phyloP scores from a whole-genome alignment of 2,797 vertebrate genomes.

The Liparis tanakae region DNA sequence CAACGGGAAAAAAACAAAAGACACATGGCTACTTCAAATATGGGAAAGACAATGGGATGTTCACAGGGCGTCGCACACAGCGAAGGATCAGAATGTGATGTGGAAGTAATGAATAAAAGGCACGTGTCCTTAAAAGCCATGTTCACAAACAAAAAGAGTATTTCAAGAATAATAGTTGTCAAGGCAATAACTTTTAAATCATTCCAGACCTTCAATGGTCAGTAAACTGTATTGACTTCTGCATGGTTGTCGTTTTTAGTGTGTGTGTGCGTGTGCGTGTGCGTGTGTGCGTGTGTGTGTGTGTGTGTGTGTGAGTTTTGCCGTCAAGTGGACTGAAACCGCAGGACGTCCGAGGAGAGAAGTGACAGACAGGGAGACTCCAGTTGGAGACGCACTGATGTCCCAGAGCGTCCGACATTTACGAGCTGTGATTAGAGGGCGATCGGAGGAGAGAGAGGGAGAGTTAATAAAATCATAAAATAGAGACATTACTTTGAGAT shows the following conservation, averaged over 20 bases:
- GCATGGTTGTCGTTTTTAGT: background rate
- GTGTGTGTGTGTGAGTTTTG: too few species aligned
- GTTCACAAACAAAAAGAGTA: background rate
- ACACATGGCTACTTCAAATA: background rate
- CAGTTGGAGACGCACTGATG: conserved; percentile 3
- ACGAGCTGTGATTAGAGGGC: conserved; percentile 17
- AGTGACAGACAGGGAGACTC: conserved; percentile 38
- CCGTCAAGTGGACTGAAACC: conserved; percentile 23
- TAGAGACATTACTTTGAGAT: background rate
- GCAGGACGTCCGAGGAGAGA: conserved; percentile 29
- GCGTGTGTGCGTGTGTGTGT: conserved; percentile 1
- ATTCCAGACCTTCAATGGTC: conserved; percentile 6
- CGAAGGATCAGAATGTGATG: background rate
- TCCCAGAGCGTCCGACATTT: conserved; percentile 4
- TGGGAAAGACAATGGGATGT: conserved; percentile 2
- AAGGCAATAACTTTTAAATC: background rate
- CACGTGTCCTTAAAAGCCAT: background rate
- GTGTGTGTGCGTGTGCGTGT: background rate
- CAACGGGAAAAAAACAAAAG: conserved; percentile 9
- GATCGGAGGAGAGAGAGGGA: background rate
- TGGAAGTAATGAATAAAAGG: background rate
- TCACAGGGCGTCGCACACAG: background rate
- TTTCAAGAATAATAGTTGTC: background rate
- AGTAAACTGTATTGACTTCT: background rate
- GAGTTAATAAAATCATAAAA: background rate